phyloP scores from a whole-genome alignment of 2,113 vertebrate species.

The Harpagus bidentatus region DNA sequence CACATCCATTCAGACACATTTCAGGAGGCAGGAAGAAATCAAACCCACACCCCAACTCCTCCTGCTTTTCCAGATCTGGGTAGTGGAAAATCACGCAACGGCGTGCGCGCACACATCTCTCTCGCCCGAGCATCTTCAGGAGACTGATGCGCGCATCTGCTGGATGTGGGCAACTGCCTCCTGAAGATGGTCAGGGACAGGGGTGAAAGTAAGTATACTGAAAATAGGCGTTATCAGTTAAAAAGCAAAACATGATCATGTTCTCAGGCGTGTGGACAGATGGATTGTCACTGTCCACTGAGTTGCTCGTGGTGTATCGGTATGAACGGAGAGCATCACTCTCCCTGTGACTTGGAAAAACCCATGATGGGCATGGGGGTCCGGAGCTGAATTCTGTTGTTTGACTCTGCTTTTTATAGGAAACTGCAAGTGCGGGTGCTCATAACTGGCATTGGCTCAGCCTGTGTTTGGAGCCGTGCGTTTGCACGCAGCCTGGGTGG shows the following conservation, averaged over 20 bases:
- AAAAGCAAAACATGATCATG: not conserved
- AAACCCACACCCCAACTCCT: not conserved
- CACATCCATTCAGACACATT: not conserved
- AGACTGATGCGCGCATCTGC: rapidly evolving
- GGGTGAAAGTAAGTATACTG: not conserved
- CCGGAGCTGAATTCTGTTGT: not conserved
- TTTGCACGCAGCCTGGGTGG: not conserved
- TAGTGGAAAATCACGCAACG: not conserved
- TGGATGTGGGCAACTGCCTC: rapidly evolving
- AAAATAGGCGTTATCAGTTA: not conserved
- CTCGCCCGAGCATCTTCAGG: not conserved
- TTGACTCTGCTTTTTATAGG: not conserved
- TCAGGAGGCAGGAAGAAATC: not conserved
- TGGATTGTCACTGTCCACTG: not conserved
- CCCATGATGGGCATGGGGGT: rapidly evolving
- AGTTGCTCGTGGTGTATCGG: rapidly evolving
- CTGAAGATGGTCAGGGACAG: not conserved
- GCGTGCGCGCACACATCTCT: rapidly evolving
- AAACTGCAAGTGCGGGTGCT: not conserved
- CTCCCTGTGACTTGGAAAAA: not conserved
- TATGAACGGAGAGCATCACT: not conserved
- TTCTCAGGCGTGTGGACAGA: not conserved
- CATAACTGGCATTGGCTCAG: rapidly evolving
- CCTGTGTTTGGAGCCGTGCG: rapidly evolving
- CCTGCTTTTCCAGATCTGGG: not conserved